A percentile compares a stretch with the other conserved stretches of the same genome.
Evolutionary conservation across 2,113 vertebrate species (phyloP).

Genomic region (Pitta sordida): DNA sequence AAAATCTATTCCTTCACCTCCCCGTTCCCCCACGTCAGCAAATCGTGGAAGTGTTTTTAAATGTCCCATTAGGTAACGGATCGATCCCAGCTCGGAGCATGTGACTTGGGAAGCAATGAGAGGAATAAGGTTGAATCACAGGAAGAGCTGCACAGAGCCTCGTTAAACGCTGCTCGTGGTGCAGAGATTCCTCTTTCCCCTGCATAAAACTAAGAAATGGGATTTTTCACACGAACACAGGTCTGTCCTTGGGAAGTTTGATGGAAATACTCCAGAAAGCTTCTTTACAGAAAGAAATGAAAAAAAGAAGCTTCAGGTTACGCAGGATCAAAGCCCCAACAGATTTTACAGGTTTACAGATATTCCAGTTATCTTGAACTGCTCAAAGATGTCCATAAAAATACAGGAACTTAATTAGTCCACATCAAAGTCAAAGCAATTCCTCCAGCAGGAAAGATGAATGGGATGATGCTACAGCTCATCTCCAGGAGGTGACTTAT

Average conservation of each 20-base stretch:
- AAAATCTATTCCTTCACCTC: constrained; percentile 60
- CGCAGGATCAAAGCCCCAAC: neutral
- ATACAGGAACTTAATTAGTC: constrained; percentile 28
- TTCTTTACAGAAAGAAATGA: neutral
- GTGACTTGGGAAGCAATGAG: neutral
- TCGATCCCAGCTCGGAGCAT: constrained; percentile 15
- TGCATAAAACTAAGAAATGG: neutral
- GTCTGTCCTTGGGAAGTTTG: neutral
- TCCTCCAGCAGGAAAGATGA: neutral
- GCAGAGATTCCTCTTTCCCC: neutral
- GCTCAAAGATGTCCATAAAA: neutral
- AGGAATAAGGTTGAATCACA: neutral
- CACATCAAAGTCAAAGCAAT: constrained; percentile 40
- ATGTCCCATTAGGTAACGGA: constrained; percentile 48
- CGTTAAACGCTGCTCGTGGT: neutral
- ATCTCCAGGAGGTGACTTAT: neutral
- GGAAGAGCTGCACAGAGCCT: neutral
- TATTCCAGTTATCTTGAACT: neutral
- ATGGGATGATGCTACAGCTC: neutral
- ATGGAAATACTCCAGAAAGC: neutral
- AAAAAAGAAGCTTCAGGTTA: neutral
- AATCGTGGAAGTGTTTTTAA: constrained; percentile 46
- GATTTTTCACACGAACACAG: neutral
- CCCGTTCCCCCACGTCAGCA: constrained; percentile 56
- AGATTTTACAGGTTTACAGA: neutral